Evolutionary conservation across 2,797 vertebrate species (phyloP).

Genomic region (Podarcis siculus): DNA sequence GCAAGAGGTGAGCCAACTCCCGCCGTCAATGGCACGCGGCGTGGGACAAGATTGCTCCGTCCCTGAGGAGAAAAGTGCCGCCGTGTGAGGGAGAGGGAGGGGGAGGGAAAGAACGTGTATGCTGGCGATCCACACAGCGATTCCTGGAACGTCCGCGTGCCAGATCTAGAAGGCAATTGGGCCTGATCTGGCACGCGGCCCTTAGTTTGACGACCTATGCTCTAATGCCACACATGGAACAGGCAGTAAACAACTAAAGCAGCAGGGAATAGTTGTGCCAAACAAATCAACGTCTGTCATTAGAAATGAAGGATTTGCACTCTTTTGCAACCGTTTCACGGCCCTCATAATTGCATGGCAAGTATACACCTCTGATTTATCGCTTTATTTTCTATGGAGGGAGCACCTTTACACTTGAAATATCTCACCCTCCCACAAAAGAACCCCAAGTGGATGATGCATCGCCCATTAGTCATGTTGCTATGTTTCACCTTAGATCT

Average conservation of each 20-base stretch:
- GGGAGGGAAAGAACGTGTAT: no score
- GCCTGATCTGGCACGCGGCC: no score
- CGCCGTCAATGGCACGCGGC: rapidly evolving
- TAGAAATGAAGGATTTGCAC: neutral
- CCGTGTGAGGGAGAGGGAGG: no score
- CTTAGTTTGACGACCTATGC: no score
- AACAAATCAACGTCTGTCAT: neutral
- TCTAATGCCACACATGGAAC: neutral
- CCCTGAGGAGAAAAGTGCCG: no score
- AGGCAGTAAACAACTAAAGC: neutral
- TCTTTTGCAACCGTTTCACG: neutral
- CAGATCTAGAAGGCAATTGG: no score
- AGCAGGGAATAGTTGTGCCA: neutral
- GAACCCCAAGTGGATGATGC: neutral
- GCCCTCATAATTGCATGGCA: neutral
- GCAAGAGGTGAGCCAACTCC: no score
- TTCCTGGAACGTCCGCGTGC: no score
- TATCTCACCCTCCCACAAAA: neutral
- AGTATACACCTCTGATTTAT: conserved; percentile 21
- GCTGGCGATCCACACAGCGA: no score
- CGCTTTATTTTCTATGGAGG: neutral
- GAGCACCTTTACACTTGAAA: neutral
- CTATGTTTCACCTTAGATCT: neutral
- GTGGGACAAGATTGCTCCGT: no score
- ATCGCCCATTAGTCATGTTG: neutral